phyloP scores from a whole-genome alignment of 2,113 vertebrate species.

The Archocentrus centrarchus region DNA sequence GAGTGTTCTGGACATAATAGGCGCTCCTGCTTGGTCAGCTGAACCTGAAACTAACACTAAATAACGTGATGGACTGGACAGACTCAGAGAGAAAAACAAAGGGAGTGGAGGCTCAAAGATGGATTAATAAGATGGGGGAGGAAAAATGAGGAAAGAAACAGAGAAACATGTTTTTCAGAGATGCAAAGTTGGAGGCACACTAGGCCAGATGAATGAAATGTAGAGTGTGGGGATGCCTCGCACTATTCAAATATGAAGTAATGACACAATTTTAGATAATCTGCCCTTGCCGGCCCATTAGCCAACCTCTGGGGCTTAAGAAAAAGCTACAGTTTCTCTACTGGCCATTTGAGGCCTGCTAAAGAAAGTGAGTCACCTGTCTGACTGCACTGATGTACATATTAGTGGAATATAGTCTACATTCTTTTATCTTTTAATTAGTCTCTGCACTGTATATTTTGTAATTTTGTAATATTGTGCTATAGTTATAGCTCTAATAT shows the following conservation, averaged over 20 bases:
- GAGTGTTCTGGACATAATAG: constrained; percentile 60
- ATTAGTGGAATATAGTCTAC: too few species aligned
- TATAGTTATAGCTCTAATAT: too few species aligned
- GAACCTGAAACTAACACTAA: constrained; percentile 74
- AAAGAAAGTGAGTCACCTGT: too few species aligned
- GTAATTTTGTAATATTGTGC: too few species aligned
- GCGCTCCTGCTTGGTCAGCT: constrained; percentile 70
- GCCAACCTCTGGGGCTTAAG: neutral
- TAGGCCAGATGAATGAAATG: neutral
- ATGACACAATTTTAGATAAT: neutral
- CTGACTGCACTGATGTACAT: too few species aligned
- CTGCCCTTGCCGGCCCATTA: neutral
- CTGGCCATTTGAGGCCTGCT: too few species aligned
- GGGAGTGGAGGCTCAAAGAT: neutral
- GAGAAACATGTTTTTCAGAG: rapidly evolving
- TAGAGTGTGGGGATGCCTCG: neutral
- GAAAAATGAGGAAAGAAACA: neutral
- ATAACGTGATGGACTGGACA: constrained; percentile 48
- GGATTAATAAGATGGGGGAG: neutral
- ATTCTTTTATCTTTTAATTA: too few species aligned
- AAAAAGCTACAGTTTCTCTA: neutral
- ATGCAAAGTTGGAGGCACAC: neutral
- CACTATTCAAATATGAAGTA: too few species aligned
- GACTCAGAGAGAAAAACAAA: neutral
- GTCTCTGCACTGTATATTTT: too few species aligned